A percentile compares a stretch with the other conserved stretches of the same genome.
These are phyloP conservation scores for Mustela erminea DNA, from an alignment of 2,797 vertebrate genomes.

Conservation along the genomic window DNA sequence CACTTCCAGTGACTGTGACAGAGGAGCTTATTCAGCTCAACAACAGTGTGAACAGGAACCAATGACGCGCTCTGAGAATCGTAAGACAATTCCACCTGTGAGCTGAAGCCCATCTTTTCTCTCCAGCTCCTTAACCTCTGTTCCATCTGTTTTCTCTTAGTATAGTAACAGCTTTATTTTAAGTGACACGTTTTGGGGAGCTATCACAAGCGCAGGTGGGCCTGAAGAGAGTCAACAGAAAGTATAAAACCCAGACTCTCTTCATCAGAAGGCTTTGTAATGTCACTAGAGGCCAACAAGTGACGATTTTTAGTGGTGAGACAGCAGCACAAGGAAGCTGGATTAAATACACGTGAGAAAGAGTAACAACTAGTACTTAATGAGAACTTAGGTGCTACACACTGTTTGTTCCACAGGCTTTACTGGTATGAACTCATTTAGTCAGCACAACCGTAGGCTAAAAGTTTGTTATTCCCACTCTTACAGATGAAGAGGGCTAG, in stretches of 20 bases:
- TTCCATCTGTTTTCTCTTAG: constrained; percentile 35
- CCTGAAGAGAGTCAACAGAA: neutral
- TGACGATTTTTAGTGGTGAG: neutral
- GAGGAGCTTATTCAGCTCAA: neutral
- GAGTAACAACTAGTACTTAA: neutral
- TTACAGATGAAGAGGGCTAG: constrained; percentile 25
- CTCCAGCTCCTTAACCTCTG: neutral
- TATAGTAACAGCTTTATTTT: neutral
- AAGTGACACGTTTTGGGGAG: neutral
- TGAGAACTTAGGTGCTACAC: neutral
- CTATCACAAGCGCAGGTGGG: neutral
- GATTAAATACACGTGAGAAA: neutral
- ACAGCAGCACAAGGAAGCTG: neutral
- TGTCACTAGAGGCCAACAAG: neutral
- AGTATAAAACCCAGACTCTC: constrained; percentile 13
- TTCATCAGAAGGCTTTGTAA: neutral
- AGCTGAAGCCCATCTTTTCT: neutral
- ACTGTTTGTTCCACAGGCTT: neutral
- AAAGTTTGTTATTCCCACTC: neutral
- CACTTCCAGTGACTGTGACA: neutral
- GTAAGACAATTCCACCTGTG: neutral
- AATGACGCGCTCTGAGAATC: neutral
- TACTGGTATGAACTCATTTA: neutral
- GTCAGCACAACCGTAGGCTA: neutral
- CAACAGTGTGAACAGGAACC: neutral